These are phyloP conservation scores for Mamestra configurata DNA, from an alignment of 1,140 invertebrate genomes.

Conservation along the genomic window DNA sequence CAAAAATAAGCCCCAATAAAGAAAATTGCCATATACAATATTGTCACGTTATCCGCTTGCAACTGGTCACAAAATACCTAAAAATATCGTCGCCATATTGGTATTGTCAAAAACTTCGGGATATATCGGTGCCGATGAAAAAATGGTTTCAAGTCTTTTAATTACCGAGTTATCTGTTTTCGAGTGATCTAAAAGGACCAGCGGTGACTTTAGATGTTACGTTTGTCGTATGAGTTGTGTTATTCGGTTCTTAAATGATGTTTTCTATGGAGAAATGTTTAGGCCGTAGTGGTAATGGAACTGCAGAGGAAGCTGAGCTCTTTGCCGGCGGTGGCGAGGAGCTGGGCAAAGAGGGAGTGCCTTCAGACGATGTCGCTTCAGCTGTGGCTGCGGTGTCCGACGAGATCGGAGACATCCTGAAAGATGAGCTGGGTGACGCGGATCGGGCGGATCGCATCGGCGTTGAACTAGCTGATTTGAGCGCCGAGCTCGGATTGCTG, in stretches of 20 bases:
- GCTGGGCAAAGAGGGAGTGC: constrained; percentile 68
- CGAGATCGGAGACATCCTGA: constrained; percentile 83
- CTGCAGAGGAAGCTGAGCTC: constrained; percentile 65
- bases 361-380: constrained; percentile 79
- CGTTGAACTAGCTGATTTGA: constrained; percentile 79
- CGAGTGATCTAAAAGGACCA: constrained; percentile 72
- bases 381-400: constrained; percentile 81
- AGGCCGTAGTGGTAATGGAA: constrained; percentile 70
- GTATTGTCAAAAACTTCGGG: constrained; percentile 86
- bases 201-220: constrained; percentile 84
- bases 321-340: constrained; percentile 71
- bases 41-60: constrained; percentile 67
- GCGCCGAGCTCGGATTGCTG: constrained; percentile 77
- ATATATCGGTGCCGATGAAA: constrained; percentile 80
- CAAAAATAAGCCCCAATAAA: not conserved
- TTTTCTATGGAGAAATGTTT: constrained; percentile 83
- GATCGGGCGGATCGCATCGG: constrained; percentile 79
- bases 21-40: constrained; percentile 66
- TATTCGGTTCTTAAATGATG: constrained; percentile 82
- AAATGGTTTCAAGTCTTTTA: constrained; percentile 81
- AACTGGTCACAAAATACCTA: constrained; percentile 84
- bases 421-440: constrained; percentile 80
- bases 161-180: constrained; percentile 70
- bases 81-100: constrained; percentile 87
- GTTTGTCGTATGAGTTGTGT: constrained; percentile 74